These are phyloP conservation scores for Phrynocephalus versicolor DNA, from an alignment of 2,113 vertebrate species.

Conservation along the genomic window DNA sequence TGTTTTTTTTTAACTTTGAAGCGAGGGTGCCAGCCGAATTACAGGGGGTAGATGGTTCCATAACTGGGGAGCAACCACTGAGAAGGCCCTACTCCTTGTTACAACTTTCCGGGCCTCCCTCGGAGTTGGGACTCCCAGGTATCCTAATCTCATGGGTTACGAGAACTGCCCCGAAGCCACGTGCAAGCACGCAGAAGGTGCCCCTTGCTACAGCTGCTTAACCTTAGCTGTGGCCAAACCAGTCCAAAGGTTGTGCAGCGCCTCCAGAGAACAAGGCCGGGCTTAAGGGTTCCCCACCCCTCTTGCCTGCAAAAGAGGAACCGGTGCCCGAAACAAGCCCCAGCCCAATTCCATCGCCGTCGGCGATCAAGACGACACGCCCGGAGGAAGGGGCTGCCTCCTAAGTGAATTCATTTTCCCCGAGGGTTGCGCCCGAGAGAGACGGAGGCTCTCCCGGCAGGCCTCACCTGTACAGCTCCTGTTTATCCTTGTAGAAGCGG, in stretches of 20 bases:
- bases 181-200: too few relatives aligned
- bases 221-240: not conserved
- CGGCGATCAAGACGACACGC: not conserved
- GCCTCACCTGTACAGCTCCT: slow-evolving; percentile 80
- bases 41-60: too few relatives aligned
- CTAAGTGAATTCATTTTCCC: not conserved
- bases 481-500: slow-evolving; percentile 87
- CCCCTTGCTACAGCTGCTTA: not conserved
- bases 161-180: too few relatives aligned
- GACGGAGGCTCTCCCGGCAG: rapidly evolving
- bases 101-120: too few relatives aligned
- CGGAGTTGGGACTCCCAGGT: too few relatives aligned
- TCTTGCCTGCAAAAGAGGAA: not conserved
- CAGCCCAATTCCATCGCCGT: not conserved
- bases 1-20: too few relatives aligned
- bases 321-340: not conserved
- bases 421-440: not conserved
- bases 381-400: too few relatives aligned
- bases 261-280: not conserved
- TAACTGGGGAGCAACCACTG: too few relatives aligned
- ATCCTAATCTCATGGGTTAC: too few relatives aligned
- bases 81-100: too few relatives aligned
- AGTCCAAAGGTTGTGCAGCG: not conserved
- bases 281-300: too few relatives aligned
- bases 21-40: too few relatives aligned